These are phyloP conservation scores for Eptatretus burgeri DNA, from an alignment of 2,113 vertebrate genomes.

Conservation along the genomic window DNA sequence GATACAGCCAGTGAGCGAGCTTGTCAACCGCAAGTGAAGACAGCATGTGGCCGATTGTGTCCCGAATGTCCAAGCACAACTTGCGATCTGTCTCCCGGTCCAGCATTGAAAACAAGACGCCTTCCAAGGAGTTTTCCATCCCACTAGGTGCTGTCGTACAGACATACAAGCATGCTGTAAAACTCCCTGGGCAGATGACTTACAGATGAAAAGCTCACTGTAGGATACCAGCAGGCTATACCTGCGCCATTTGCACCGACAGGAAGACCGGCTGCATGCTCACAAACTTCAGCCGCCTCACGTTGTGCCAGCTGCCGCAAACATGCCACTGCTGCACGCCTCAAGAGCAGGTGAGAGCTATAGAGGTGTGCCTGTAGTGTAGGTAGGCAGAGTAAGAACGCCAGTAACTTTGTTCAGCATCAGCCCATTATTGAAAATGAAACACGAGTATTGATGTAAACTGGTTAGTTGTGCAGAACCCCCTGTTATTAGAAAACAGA, in stretches of 20 bases:
- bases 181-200: too few relatives aligned
- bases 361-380: conserved; percentile 55
- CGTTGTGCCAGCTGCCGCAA: conserved; percentile 74
- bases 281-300: conserved; percentile 79
- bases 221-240: too few relatives aligned
- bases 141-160: too few relatives aligned
- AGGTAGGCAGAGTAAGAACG: background rate
- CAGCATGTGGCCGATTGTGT: conserved; percentile 91
- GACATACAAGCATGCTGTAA: too few relatives aligned
- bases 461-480: too few relatives aligned
- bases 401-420: too few relatives aligned
- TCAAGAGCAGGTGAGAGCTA: conserved; percentile 69
- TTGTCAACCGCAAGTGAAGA: conserved; percentile 79
- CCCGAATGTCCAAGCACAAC: conserved; percentile 79
- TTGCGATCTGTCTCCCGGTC: conserved; percentile 84
- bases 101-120: conserved; percentile 84
- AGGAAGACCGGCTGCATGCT: conserved; percentile 80
- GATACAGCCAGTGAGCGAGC: conserved; percentile 79
- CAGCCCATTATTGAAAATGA: too few relatives aligned
- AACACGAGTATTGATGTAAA: too few relatives aligned
- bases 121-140: conserved; percentile 25
- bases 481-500: background rate
- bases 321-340: conserved; percentile 71
- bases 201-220: too few relatives aligned
- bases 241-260: conserved; percentile 11